phyloP scores from a whole-genome alignment of 2,797 vertebrate genomes.

The Notoglanidium macrostoma region DNA sequence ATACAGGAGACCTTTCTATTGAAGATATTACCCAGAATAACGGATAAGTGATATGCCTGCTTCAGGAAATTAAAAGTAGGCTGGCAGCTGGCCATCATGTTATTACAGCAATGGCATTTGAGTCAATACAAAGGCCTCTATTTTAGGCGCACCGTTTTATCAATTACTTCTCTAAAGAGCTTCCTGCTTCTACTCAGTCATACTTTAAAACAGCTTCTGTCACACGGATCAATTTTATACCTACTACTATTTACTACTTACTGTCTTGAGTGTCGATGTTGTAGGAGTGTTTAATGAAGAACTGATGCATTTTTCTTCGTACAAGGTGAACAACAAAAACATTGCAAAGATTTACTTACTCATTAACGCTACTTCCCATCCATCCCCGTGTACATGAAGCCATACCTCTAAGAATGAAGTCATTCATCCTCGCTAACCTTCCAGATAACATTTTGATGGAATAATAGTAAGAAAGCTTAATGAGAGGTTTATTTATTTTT shows the following conservation, averaged over 20 bases:
- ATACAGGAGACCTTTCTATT: slow-evolving; percentile 30
- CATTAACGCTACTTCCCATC: neutral
- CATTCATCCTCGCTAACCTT: neutral
- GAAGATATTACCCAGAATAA: slow-evolving; percentile 31
- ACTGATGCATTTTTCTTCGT: neutral
- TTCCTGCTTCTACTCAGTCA: neutral
- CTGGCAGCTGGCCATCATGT: slow-evolving; percentile 41
- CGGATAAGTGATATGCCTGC: slow-evolving; percentile 20
- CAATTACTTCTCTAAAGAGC: slow-evolving; percentile 28
- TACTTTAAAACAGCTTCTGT: neutral
- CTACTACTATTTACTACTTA: neutral
- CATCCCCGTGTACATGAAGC: neutral
- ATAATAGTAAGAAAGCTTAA: too few relatives aligned
- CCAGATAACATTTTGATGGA: neutral
- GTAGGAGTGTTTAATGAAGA: neutral
- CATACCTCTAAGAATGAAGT: too few relatives aligned
- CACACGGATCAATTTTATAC: slow-evolving; percentile 5
- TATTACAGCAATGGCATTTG: slow-evolving; percentile 45
- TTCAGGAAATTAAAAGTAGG: slow-evolving; percentile 36
- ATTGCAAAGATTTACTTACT: neutral
- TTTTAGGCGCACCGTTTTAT: slow-evolving; percentile 7
- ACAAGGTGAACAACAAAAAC: neutral
- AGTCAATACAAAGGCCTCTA: slow-evolving; percentile 25
- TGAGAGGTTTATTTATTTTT: neutral
- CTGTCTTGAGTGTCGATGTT: neutral